Evolutionary conservation across 2,797 vertebrate species (phyloP).

Genomic region (Choloepus didactylus): DNA sequence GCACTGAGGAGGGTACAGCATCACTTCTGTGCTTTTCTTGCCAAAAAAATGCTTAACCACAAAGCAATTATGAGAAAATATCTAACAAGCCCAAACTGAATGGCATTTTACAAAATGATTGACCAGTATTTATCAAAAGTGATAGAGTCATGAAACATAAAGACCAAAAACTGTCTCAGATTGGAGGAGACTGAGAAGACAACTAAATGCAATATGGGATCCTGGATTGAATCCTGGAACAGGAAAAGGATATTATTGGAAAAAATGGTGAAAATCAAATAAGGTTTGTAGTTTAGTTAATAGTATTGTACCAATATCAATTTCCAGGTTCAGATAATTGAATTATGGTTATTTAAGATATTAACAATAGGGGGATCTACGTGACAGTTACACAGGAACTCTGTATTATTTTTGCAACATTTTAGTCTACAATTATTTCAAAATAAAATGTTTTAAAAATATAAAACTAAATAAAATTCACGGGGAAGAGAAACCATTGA

Average conservation of each 20-base stretch:
- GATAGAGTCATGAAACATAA: background rate
- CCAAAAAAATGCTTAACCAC: background rate
- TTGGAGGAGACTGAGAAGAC: background rate
- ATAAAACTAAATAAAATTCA: background rate
- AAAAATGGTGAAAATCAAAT: background rate
- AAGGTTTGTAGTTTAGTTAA: background rate
- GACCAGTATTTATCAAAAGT: background rate
- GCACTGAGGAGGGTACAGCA: background rate
- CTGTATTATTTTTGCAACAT: background rate
- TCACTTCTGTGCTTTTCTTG: background rate
- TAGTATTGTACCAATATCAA: background rate
- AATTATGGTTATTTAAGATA: background rate
- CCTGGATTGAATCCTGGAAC: background rate
- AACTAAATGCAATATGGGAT: background rate
- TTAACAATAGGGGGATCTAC: background rate
- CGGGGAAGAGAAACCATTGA: background rate
- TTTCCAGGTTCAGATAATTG: background rate
- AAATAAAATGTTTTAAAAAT: background rate
- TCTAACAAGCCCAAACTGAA: background rate
- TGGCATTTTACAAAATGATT: background rate
- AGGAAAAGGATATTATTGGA: background rate
- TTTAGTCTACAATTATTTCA: background rate
- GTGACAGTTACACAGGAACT: background rate
- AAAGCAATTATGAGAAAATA: background rate
- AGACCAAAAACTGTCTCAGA: background rate